phyloP scores from a whole-genome alignment of 2,888 invertebrate genomes.

The Sarcophaga rosellei region DNA sequence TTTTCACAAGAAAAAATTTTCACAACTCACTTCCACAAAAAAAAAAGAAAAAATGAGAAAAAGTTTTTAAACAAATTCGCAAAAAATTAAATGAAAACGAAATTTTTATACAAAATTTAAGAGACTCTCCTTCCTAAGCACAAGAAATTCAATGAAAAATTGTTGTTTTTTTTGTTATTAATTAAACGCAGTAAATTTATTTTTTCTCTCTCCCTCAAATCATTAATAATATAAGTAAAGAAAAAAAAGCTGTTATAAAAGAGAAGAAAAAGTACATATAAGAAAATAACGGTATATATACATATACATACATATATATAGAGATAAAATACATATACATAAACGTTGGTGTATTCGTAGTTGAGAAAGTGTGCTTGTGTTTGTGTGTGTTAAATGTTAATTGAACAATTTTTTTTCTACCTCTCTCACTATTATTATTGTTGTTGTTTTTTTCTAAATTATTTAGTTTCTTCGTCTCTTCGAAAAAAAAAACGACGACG shows the following conservation, averaged over 20 bases:
- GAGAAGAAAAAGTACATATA: slow-evolving; percentile 54
- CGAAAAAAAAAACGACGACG: not conserved
- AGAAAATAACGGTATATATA: slow-evolving; percentile 68
- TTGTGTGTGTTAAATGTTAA: slow-evolving; percentile 67
- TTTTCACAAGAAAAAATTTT: slow-evolving; percentile 66
- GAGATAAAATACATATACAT: slow-evolving; percentile 32
- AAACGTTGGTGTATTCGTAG: slow-evolving; percentile 55
- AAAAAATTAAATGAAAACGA: slow-evolving; percentile 41
- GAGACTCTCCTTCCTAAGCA: slow-evolving; percentile 49
- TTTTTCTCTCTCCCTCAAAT: slow-evolving; percentile 17
- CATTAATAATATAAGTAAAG: slow-evolving; percentile 8
- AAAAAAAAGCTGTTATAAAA: slow-evolving; percentile 57
- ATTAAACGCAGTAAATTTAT: slow-evolving; percentile 47
- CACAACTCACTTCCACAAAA: slow-evolving; percentile 51
- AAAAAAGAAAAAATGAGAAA: slow-evolving; percentile 28
- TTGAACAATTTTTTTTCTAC: slow-evolving; percentile 44
- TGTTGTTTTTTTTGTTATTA: slow-evolving; percentile 39
- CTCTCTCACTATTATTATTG: not conserved
- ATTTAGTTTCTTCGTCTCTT: slow-evolving; percentile 26
- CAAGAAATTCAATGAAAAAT: slow-evolving; percentile 28
- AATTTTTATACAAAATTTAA: slow-evolving; percentile 22
- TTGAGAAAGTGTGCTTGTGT: slow-evolving; percentile 51
- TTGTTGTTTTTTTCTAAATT: no score
- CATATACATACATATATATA: slow-evolving; percentile 50
- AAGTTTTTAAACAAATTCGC: not conserved